Base-by-base conservation (phyloP, 2,888 invertebrate species). In the Nomada fabriciana region DNA sequence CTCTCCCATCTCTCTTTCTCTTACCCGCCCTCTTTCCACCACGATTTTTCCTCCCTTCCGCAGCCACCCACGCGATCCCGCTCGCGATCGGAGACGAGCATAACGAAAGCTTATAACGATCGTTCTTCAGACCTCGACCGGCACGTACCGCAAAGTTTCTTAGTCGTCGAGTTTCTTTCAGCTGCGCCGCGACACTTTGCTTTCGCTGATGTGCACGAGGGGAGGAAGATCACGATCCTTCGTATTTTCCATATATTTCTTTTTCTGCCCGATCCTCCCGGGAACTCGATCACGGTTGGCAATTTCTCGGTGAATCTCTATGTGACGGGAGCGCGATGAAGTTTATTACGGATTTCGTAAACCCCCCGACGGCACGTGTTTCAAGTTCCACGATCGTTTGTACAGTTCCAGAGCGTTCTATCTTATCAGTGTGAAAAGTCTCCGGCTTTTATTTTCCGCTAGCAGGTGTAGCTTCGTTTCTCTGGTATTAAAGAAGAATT, bases 81-180 rank as follows among this genome's bases (percentile, higher is more conserved):
- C 47, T 15, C 11, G 61, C 23, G 36, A 53, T 53, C 43, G 23
- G 60, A 42, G 61, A 61, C 72, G 60, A 74, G 43, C 36, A 78
- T 59, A 76, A 83, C 78, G 64, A 42, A 73, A 65, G 73, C 76
- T 84, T 84, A 83, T 84, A 85, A 83, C 84, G 76, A 86, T 77
- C 72, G 70, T 29, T 68, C 77, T 18, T 0, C 43, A 59, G 47
- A 65, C 68, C 10, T 67, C 47, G 43, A 43, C 11, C 67, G 59
- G 60, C 77, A 80, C 74, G 82, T 74, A 81, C 64, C 78, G 63
- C 52, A 36, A 80, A 80, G 23, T 72, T 79, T 78, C 55, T 60
- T 61, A 57, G 42, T 64, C 57, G 43, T 10, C 23, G 57, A 36
- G 20, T 10, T 29, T 63, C n/a, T 25, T 52, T n/a, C 11, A 18